A percentile compares a stretch with the other conserved stretches of the same genome.
phyloP scores from a whole-genome alignment of 2,797 vertebrate species.

The Vipera latastei region DNA sequence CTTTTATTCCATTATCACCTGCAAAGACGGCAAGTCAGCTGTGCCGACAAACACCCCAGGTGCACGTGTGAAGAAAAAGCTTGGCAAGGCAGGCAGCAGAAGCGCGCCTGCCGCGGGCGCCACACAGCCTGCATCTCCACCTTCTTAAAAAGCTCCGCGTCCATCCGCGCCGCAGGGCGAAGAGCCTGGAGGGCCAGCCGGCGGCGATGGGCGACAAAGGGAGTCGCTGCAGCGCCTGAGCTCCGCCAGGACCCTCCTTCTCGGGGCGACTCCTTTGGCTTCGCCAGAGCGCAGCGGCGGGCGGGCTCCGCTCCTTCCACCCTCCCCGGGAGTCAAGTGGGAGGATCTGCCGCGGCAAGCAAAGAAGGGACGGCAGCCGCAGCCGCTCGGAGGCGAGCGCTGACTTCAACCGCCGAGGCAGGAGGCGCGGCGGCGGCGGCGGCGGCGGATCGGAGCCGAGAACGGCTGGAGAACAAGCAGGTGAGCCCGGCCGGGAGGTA shows the following conservation, averaged over 20 bases:
- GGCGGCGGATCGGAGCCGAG: neutral
- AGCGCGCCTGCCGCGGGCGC: neutral
- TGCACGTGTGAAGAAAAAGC: neutral
- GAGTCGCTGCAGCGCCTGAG: neutral
- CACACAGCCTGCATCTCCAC: neutral
- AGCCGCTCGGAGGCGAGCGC: neutral
- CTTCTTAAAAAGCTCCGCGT: neutral
- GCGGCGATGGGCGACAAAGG: neutral
- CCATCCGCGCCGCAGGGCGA: neutral
- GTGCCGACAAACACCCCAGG: neutral
- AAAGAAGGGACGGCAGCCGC: neutral
- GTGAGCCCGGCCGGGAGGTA: neutral
- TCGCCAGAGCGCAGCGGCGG: neutral
- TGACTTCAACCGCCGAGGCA: neutral
- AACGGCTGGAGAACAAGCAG: neutral
- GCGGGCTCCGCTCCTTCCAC: neutral
- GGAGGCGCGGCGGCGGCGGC: neutral
- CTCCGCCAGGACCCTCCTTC: neutral
- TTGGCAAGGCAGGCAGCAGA: neutral
- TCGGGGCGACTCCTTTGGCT: too few species aligned
- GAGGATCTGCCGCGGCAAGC: conserved; percentile 6
- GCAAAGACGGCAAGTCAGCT: neutral
- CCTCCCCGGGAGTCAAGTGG: conserved; percentile 39
- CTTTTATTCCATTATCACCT: neutral
- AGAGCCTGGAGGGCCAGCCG: neutral